These are phyloP conservation scores for Ophthalmotilapia sp. DNA, from an alignment of 2,113 vertebrate genomes.

Conservation along the genomic window DNA sequence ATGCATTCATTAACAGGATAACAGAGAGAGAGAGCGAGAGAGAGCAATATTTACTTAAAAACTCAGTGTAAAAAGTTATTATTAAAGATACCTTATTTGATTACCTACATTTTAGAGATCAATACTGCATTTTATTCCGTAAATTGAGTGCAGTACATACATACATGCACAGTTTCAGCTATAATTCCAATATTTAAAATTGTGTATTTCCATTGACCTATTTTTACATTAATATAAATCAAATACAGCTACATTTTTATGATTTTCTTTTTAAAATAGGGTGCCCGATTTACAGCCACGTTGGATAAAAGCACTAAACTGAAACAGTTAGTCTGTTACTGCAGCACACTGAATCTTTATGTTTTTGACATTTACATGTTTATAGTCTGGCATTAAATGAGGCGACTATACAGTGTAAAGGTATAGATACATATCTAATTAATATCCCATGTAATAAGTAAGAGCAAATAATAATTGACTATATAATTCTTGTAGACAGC, in stretches of 20 bases:
- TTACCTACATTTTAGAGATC: neutral
- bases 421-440: neutral
- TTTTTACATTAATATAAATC: neutral
- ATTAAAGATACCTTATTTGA: neutral
- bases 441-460: neutral
- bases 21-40: rapidly evolving
- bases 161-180: neutral
- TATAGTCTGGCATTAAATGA: neutral
- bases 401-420: neutral
- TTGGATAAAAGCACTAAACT: neutral
- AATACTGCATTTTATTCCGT: neutral
- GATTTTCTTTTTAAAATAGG: neutral
- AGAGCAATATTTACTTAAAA: neutral
- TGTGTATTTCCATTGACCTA: neutral
- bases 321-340: neutral
- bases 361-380: neutral
- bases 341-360: neutral
- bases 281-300: neutral
- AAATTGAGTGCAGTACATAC: neutral
- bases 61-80: neutral
- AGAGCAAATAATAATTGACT: neutral
- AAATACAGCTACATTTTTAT: neutral
- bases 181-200: neutral
- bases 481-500: neutral
- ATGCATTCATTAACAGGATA: neutral